Evolutionary conservation across 2,797 vertebrate genomes (phyloP).

Genomic region (Sarcoramphus papa): DNA sequence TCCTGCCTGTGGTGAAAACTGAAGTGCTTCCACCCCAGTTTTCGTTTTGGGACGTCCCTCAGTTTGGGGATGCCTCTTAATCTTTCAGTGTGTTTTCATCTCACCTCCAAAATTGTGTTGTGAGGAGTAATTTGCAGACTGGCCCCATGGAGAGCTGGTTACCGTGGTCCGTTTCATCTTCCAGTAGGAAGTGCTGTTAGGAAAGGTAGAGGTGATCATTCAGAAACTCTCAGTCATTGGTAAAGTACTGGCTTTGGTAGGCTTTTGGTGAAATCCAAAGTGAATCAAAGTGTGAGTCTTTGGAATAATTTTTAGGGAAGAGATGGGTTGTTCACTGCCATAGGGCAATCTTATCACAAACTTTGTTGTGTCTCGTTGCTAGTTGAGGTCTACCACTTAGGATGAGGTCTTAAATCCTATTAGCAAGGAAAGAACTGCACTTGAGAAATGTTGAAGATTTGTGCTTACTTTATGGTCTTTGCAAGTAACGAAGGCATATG

Average conservation of each 20-base stretch:
- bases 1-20: not conserved
- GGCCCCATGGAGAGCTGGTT: not conserved
- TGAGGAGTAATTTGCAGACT: not conserved
- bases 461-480: not conserved
- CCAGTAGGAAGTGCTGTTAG: not conserved
- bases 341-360: not conserved
- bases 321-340: not conserved
- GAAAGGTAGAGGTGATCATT: not conserved
- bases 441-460: not conserved
- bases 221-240: not conserved
- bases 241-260: not conserved
- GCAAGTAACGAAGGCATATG: not conserved
- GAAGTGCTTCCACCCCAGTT: not conserved
- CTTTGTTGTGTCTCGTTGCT: not conserved
- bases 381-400: rapidly evolving
- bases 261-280: not conserved
- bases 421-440: not conserved
- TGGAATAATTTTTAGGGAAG: not conserved
- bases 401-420: not conserved
- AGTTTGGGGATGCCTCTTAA: not conserved
- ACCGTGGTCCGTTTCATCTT: rapidly evolving
- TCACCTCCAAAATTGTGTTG: rapidly evolving
- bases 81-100: not conserved
- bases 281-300: not conserved
- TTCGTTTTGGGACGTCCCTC: not conserved